Evolutionary conservation across 2,113 vertebrate genomes (phyloP).

Genomic region (Zosterops japonicus): DNA sequence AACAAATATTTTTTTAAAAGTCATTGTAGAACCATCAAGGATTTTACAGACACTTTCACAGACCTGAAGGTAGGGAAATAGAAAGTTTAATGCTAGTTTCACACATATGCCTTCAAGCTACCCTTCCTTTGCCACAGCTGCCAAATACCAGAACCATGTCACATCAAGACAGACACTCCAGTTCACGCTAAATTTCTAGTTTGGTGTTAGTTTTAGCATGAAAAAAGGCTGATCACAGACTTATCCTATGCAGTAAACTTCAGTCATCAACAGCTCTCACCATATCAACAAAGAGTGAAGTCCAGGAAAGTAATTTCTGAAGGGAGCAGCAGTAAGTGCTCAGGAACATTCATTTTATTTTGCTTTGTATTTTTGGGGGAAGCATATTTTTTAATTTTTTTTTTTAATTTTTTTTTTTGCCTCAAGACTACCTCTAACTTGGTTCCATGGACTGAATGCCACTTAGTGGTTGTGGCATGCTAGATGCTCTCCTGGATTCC

Average conservation of each 20-base stretch:
- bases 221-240: not conserved
- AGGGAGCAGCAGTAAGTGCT: not conserved
- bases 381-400: too few relatives aligned
- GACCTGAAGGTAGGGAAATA: not conserved
- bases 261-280: not conserved
- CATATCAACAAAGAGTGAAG: not conserved
- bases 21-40: not conserved
- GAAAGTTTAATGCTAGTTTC: not conserved
- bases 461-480: fast-evolving
- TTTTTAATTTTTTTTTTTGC: too few relatives aligned
- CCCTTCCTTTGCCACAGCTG: not conserved
- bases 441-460: not conserved
- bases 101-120: not conserved
- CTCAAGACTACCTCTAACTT: not conserved
- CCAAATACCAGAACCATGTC: fast-evolving
- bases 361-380: fast-evolving
- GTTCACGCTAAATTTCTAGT: not conserved
- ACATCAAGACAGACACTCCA: not conserved
- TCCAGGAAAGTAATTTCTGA: too few relatives aligned
- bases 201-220: not conserved
- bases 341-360: not conserved
- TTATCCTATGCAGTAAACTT: not conserved
- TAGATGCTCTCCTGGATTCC: not conserved
- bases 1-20: not conserved
- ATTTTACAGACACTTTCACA: not conserved